A percentile compares a stretch with the other conserved stretches of the same genome.
phyloP scores from a whole-genome alignment of 2,888 invertebrate species.

The Autographa gamma region DNA sequence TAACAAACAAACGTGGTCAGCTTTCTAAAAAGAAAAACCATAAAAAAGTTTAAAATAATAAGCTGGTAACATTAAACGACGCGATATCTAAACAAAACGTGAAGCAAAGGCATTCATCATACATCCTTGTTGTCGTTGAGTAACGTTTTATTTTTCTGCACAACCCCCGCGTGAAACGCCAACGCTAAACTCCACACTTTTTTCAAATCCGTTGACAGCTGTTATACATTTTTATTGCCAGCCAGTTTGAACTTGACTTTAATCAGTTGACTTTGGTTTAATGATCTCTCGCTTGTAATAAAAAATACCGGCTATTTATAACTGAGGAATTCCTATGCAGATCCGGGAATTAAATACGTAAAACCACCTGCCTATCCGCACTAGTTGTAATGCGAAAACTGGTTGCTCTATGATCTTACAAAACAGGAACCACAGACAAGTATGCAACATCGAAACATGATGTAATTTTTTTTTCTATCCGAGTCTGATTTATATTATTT shows the following conservation, averaged over 20 bases:
- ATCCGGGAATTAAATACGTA: slow-evolving; percentile 34
- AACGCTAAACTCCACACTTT: slow-evolving; percentile 19
- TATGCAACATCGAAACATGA: background rate
- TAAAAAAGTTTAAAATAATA: slow-evolving; percentile 24
- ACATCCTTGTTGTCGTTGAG: slow-evolving; percentile 49
- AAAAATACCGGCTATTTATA: slow-evolving; percentile 24
- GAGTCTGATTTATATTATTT: background rate
- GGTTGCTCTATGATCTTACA: slow-evolving; percentile 19
- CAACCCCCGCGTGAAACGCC: slow-evolving; percentile 34
- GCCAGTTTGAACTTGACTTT: slow-evolving; percentile 14
- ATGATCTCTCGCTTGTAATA: slow-evolving; percentile 9
- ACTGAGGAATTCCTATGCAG: slow-evolving; percentile 27
- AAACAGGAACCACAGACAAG: background rate
- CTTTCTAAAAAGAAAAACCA: slow-evolving; percentile 15
- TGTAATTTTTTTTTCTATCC: background rate
- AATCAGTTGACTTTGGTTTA: slow-evolving; percentile 20
- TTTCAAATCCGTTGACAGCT: slow-evolving; percentile 24
- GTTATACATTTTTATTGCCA: slow-evolving; percentile 26
- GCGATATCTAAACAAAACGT: slow-evolving; percentile 39
- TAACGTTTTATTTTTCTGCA: slow-evolving; percentile 46
- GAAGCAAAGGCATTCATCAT: slow-evolving; percentile 46
- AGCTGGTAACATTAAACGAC: slow-evolving; percentile 30
- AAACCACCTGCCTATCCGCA: slow-evolving; percentile 31
- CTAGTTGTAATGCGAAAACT: slow-evolving; percentile 13
- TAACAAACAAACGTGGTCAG: background rate